Conservation (phyloP, 2,888 invertebrate species). For the Stenolophus ochropezus region DNA sequence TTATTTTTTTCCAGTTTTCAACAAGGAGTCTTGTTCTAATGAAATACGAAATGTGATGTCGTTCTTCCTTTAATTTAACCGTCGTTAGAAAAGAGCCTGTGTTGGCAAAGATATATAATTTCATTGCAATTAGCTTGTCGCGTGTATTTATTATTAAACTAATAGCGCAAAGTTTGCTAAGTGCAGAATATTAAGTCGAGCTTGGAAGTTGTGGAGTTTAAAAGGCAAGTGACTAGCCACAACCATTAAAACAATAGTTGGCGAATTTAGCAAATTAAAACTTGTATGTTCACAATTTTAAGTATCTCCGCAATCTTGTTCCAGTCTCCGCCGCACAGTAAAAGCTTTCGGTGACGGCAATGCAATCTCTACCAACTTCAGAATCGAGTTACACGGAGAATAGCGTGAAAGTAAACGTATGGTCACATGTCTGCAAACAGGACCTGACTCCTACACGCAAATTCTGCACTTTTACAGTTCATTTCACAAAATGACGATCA, state of each 20-base stretch:
- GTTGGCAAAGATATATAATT: not conserved
- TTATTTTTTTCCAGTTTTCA: too few relatives aligned
- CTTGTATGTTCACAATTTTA: slow-evolving; percentile 38
- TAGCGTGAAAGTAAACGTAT: slow-evolving; percentile 4
- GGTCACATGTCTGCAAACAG: not conserved
- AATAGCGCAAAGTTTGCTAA: not conserved
- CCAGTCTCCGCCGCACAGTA: slow-evolving; percentile 15
- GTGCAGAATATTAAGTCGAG: not conserved
- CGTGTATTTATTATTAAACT: slow-evolving; percentile 15
- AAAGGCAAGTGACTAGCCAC: slow-evolving; percentile 11
- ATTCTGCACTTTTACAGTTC: not conserved
- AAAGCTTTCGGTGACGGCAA: slow-evolving; percentile 11
- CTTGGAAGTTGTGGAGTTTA: slow-evolving; percentile 18
- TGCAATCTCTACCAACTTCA: slow-evolving; percentile 28
- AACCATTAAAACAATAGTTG: slow-evolving; percentile 37
- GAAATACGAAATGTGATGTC: too few relatives aligned
- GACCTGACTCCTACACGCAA: not conserved
- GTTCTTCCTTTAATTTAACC: not conserved
- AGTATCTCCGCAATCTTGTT: slow-evolving; percentile 36
- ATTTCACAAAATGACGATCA: too few relatives aligned
- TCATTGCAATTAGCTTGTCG: not conserved
- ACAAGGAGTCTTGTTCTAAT: too few relatives aligned
- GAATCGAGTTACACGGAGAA: slow-evolving; percentile 16
- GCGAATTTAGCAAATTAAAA: slow-evolving; percentile 35
- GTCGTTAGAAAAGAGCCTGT: not conserved